phyloP scores from a whole-genome alignment of 2,113 vertebrate genomes.

The Trematomus loennbergii region DNA sequence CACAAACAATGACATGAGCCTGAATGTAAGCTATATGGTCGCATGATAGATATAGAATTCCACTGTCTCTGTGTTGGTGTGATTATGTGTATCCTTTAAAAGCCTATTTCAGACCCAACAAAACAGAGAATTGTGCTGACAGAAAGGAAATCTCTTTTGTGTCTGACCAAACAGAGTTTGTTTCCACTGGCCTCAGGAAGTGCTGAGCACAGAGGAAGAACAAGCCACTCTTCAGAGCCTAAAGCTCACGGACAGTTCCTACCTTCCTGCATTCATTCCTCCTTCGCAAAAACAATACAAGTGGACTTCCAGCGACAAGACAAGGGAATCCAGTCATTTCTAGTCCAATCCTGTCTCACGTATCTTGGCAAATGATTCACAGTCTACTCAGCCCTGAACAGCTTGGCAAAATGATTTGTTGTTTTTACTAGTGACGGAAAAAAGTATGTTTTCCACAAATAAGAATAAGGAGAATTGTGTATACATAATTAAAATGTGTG shows the following conservation, averaged over 20 bases:
- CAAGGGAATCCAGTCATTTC: slow-evolving; percentile 35
- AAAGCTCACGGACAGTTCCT: slow-evolving; percentile 41
- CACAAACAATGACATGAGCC: slow-evolving; percentile 38
- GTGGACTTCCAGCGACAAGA: slow-evolving; percentile 30
- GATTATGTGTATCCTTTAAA: slow-evolving; percentile 27
- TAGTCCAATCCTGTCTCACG: slow-evolving; percentile 39
- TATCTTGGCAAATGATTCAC: slow-evolving; percentile 27
- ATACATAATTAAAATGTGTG: not conserved
- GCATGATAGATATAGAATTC: slow-evolving; percentile 56
- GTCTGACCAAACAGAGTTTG: slow-evolving; percentile 61
- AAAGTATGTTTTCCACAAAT: slow-evolving; percentile 16
- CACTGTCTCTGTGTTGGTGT: slow-evolving; percentile 11
- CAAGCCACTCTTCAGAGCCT: slow-evolving; percentile 32
- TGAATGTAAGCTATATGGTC: slow-evolving; percentile 21
- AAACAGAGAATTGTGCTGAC: slow-evolving; percentile 61
- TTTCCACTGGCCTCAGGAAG: slow-evolving; percentile 49
- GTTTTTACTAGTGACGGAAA: slow-evolving; percentile 21
- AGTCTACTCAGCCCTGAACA: slow-evolving; percentile 27
- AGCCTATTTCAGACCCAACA: slow-evolving; percentile 54
- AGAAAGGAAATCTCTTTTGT: slow-evolving; percentile 60
- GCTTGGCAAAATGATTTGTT: slow-evolving; percentile 22
- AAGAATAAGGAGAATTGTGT: slow-evolving; percentile 10
- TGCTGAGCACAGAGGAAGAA: slow-evolving; percentile 62
- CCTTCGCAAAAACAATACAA: slow-evolving; percentile 38
- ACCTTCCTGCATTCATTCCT: slow-evolving; percentile 57